Conservation (phyloP, 2,888 invertebrate species). For the Pseudanteris insignis region DNA sequence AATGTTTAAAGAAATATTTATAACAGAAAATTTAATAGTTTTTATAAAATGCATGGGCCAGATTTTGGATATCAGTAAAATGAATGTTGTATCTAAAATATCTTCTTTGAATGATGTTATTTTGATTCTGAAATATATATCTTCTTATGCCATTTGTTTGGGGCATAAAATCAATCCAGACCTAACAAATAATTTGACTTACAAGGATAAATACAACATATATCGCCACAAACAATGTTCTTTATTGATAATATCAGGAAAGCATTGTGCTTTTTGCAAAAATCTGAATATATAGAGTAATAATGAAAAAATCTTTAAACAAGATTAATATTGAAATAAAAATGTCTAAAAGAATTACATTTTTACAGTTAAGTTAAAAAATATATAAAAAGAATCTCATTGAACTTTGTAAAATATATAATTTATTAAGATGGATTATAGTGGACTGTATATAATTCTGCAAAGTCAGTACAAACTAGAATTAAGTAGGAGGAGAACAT, state of each 20-base stretch:
- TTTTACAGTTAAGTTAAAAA: background rate
- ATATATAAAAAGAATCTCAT: background rate
- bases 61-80: background rate
- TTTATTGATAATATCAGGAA: background rate
- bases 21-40: background rate
- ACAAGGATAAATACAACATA: background rate
- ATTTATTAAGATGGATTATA: too few relatives aligned
- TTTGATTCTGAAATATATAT: too few relatives aligned
- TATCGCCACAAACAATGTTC: slow-evolving; percentile 8
- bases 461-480: too few relatives aligned
- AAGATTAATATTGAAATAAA: background rate
- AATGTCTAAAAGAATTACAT: too few relatives aligned
- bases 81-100: background rate
- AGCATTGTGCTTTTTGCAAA: slow-evolving; percentile 4
- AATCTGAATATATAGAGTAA: background rate
- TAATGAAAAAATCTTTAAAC: background rate
- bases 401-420: too few relatives aligned
- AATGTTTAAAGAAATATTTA: slow-evolving; percentile 11
- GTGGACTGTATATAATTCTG: too few relatives aligned
- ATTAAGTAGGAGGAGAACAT: too few relatives aligned
- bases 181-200: background rate
- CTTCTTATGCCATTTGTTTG: background rate
- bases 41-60: slow-evolving; percentile 7
- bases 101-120: background rate
- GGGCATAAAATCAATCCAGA: slow-evolving; percentile 3